Evolutionary conservation across 2,797 vertebrate species (phyloP).

Genomic region (Squalus acanthias): DNA sequence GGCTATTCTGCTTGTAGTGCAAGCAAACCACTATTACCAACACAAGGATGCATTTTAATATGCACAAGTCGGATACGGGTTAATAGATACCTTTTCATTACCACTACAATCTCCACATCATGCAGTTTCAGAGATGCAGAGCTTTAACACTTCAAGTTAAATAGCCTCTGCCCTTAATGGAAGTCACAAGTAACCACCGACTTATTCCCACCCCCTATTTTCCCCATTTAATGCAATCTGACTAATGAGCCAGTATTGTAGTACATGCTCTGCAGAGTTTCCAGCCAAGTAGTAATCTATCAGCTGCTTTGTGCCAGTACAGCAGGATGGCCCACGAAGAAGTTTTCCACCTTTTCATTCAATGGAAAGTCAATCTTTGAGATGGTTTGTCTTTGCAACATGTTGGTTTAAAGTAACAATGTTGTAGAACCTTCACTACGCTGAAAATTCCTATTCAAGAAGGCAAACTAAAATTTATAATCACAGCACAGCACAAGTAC

Average conservation of each 20-base stretch:
- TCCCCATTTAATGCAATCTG: constrained; percentile 29
- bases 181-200: constrained; percentile 34
- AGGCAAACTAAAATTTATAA: neutral
- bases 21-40: constrained; percentile 13
- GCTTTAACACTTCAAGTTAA: constrained; percentile 36
- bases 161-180: constrained; percentile 34
- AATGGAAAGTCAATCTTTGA: neutral
- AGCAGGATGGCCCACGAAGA: neutral
- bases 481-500: constrained; percentile 32
- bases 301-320: neutral
- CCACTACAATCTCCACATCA: neutral
- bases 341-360: no score
- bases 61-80: neutral
- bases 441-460: neutral
- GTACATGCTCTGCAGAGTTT: constrained; percentile 29
- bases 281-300: neutral
- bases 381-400: neutral
- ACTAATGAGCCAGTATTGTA: constrained; percentile 29
- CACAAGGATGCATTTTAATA: constrained; percentile 10
- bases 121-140: constrained; percentile 18
- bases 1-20: constrained; percentile 64
- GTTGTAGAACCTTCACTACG: neutral
- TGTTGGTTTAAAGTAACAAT: neutral
- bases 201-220: neutral
- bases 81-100: neutral